These are phyloP conservation scores for Idaea straminata DNA, from an alignment of 2,888 invertebrate genomes.

Conservation along the genomic window DNA sequence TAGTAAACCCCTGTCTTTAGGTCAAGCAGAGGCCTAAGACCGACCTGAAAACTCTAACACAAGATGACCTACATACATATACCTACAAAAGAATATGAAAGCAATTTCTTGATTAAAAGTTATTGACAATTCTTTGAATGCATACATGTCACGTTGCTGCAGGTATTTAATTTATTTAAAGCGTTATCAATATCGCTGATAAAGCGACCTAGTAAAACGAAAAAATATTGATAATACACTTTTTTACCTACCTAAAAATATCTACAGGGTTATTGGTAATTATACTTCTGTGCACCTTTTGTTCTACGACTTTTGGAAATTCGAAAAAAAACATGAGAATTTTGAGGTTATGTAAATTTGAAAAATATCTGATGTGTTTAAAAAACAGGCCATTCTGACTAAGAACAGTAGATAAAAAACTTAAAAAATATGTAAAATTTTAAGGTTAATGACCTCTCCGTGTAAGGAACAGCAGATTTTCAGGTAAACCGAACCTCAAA, in stretches of 20 bases:
- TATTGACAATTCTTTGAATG: neutral
- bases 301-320: too few relatives aligned
- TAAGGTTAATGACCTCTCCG: too few relatives aligned
- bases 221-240: neutral
- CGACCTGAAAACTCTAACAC: neutral
- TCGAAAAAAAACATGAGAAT: too few relatives aligned
- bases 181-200: neutral
- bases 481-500: too few relatives aligned
- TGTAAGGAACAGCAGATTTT: too few relatives aligned
- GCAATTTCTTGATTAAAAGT: neutral
- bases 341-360: too few relatives aligned
- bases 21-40: neutral
- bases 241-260: neutral
- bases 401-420: too few relatives aligned
- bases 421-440: too few relatives aligned
- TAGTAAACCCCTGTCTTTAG: neutral
- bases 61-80: neutral
- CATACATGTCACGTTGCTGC: neutral
- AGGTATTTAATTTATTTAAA: neutral
- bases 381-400: too few relatives aligned
- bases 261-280: too few relatives aligned
- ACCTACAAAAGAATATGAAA: neutral
- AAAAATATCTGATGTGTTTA: too few relatives aligned
- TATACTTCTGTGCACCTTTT: too few relatives aligned
- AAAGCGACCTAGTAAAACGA: neutral